phyloP scores from a whole-genome alignment of 2,797 vertebrate genomes.

The Ceyx erithaca region DNA sequence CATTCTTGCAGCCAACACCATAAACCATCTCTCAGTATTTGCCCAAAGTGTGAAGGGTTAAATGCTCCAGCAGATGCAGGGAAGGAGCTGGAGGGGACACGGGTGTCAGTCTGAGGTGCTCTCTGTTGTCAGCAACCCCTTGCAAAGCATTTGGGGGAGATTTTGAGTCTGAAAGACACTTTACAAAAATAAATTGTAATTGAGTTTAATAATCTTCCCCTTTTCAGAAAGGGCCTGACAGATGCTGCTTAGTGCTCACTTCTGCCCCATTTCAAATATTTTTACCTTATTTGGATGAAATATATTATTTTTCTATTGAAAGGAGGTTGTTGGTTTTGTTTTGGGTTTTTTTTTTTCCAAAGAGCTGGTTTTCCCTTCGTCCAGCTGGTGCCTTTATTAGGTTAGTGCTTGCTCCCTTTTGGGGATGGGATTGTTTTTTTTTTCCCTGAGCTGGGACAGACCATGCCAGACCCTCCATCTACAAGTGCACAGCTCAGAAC shows the following conservation, averaged over 20 bases:
- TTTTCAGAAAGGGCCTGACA: constrained; percentile 78
- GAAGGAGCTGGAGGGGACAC: not conserved
- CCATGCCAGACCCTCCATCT: constrained; percentile 64
- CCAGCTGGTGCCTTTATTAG: constrained; percentile 83
- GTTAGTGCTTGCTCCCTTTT: constrained; percentile 76
- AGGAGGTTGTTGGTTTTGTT: constrained; percentile 44
- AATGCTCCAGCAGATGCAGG: constrained; percentile 11
- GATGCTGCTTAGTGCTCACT: constrained; percentile 78
- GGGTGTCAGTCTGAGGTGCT: constrained; percentile 4
- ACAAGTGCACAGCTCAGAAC: constrained; percentile 12
- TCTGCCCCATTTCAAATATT: constrained; percentile 86
- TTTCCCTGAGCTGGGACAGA: constrained; percentile 60
- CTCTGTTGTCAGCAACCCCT: not conserved
- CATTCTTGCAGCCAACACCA: not conserved
- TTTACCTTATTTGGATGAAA: constrained; percentile 89
- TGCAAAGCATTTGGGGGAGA: constrained; percentile 23
- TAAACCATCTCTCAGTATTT: not conserved
- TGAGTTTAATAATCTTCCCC: constrained; percentile 77
- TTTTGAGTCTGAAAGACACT: constrained; percentile 69
- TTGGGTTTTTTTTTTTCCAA: constrained; percentile 66
- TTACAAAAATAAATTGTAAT: constrained; percentile 76
- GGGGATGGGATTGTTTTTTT: constrained; percentile 73
- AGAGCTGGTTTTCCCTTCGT: constrained; percentile 74
- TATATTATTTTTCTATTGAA: constrained; percentile 88
- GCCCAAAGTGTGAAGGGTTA: not conserved